Evolutionary conservation across 1,140 invertebrate genomes (phyloP).

Genomic region (Apolygus lucorum): DNA sequence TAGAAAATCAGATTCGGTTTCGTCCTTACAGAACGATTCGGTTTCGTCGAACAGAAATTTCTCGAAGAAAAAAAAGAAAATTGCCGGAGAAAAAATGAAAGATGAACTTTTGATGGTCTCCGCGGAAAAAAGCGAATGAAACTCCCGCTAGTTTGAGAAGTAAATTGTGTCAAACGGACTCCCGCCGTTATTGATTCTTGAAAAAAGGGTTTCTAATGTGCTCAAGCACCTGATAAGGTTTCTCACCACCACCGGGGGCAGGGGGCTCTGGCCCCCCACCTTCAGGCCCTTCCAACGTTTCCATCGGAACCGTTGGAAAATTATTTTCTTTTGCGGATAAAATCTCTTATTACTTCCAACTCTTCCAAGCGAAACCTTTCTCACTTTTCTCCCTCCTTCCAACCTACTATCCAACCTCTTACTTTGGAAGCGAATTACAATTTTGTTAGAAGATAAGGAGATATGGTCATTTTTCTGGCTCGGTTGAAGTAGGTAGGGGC

Average conservation of each 20-base stretch:
- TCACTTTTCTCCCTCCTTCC: not conserved
- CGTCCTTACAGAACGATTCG: no score
- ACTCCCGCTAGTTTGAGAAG: not conserved
- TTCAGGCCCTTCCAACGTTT: no score
- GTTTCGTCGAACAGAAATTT: no score
- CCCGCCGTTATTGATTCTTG: not conserved
- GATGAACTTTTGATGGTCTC: not conserved
- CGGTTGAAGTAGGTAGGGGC: no score
- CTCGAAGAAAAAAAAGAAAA: no score
- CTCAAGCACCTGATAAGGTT: not conserved
- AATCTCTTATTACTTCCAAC: slow-evolving; percentile 1
- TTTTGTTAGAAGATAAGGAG: not conserved
- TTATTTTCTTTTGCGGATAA: not conserved
- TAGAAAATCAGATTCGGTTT: no score
- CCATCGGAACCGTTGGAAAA: not conserved
- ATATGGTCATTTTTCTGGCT: slow-evolving; percentile 1
- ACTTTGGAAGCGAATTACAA: not conserved
- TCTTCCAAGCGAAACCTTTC: not conserved
- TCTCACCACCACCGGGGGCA: no score
- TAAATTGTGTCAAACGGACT: not conserved
- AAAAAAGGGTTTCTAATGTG: not conserved
- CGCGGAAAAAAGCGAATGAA: not conserved
- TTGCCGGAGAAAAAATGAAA: slow-evolving; percentile 3
- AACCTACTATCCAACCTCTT: no score
- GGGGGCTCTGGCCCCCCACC: not conserved